Conservation (phyloP, 2,888 invertebrate species). For the Syrista parreyssii region DNA sequence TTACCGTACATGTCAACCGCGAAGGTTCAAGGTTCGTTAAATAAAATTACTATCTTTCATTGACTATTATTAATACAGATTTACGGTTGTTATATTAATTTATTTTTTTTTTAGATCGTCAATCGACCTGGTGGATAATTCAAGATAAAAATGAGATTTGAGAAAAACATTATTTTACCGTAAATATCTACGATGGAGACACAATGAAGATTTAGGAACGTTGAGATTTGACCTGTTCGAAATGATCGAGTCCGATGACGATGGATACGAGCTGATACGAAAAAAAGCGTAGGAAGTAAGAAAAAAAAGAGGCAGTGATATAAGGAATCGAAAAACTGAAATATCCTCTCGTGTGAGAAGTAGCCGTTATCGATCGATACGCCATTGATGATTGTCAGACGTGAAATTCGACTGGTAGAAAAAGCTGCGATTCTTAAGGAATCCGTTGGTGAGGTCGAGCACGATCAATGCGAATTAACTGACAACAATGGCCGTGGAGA, state of each 20-base stretch:
- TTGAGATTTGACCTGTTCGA: background rate
- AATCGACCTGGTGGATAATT: background rate
- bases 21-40: too few relatives aligned
- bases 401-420: background rate
- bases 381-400: background rate
- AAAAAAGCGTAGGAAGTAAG: background rate
- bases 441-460: background rate
- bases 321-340: background rate
- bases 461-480: background rate
- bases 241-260: background rate
- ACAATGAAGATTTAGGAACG: background rate
- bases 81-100: background rate
- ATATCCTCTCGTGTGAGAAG: background rate
- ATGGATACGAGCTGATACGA: background rate
- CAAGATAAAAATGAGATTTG: background rate
- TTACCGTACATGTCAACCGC: too few relatives aligned
- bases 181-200: background rate
- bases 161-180: background rate
- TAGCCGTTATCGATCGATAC: background rate
- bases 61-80: background rate
- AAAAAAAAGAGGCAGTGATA: background rate
- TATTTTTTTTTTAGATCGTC: background rate
- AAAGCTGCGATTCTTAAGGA: background rate
- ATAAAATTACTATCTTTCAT: too few relatives aligned
- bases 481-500: background rate